Percentiles rank a stretch among this genome's conserved stretches.
phyloP scores from a whole-genome alignment of 2,113 vertebrate genomes.

The Percina caprodes region DNA sequence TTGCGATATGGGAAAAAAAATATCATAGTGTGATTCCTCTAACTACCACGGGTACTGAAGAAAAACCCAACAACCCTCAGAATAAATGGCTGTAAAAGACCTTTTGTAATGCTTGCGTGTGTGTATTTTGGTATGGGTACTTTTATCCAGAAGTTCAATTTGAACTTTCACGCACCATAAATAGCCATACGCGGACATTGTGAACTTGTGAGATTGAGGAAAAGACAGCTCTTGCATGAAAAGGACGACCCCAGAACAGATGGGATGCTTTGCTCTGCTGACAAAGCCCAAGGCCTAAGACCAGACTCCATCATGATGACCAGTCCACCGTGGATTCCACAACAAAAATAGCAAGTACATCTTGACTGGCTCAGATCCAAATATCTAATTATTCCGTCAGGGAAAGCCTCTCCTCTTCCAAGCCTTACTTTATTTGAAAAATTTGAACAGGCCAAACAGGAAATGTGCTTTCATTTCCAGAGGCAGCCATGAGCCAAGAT shows the following conservation, averaged over 20 bases:
- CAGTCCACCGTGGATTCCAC: constrained; percentile 50
- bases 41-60: constrained; percentile 35
- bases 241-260: constrained; percentile 65
- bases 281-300: constrained; percentile 61
- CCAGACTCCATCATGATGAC: constrained; percentile 62
- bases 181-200: constrained; percentile 55
- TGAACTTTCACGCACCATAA: constrained; percentile 80
- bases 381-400: constrained; percentile 66
- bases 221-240: constrained; percentile 58
- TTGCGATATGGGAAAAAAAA: constrained; percentile 64
- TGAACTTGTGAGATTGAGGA: constrained; percentile 57
- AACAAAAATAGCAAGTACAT: constrained; percentile 57
- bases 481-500: constrained; percentile 68
- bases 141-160: constrained; percentile 55
- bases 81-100: constrained; percentile 18
- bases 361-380: constrained; percentile 65
- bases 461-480: constrained; percentile 74
- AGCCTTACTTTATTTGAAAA: constrained; percentile 64
- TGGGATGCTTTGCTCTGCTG: constrained; percentile 64
- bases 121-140: background rate
- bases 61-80: constrained; percentile 37
- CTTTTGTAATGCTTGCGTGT: constrained; percentile 24
- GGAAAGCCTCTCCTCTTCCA: constrained; percentile 52
- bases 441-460: constrained; percentile 59
- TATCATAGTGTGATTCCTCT: constrained; percentile 47